Base-by-base conservation (phyloP, 2,888 invertebrate genomes). In the Drosophila greeni region DNA sequence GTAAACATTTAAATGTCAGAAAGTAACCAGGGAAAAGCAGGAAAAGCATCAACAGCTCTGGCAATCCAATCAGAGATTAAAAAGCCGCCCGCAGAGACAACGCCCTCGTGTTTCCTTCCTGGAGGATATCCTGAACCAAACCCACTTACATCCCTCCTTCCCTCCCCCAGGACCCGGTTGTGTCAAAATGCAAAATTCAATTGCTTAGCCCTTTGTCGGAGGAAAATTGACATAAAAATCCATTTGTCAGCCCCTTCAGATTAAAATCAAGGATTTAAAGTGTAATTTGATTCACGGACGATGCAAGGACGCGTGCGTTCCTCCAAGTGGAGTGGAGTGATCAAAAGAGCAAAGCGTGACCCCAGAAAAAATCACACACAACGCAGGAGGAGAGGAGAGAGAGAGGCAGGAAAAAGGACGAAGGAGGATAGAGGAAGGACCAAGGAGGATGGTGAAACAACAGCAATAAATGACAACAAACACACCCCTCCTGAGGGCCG, bases 221-320 rank as follows among this genome's bases (percentile, higher is more conserved):
- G 62, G 73, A 76, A 76, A 86, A 86, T 85, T 86, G 86, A 86
- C 86, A 87, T 80, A 75, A 73, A 82, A 86, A 87, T 87, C 87
- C 87, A 86, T 86, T 87, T 87, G 87, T 87, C 86, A 86, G 83
- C 85, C 86, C 86, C 86, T 62, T 86, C 85, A 85, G 86, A 85
- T 85, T 85, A 86, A 83, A 86, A 86, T 87, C 86, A 85, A 87
- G 86, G 87, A 86, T 83, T 86, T 86, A 85, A 87, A 87, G 76
- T 85, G 87, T 87, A 86, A 86, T 86, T 86, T 86, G 86, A 87
- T 86, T 85, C 87, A 87, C 83, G 79, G 76, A 61, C 65, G 68
- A 49, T 57, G 45, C 60, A 54, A 61, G 47, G 57, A 58, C 33
- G 58, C 18, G 20, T 43, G 40, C 43, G 42, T 26, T 42, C n/a